Evolutionary conservation across 1,140 invertebrate genomes (phyloP).

Genomic region (Cyrtorhinus lividipennis): DNA sequence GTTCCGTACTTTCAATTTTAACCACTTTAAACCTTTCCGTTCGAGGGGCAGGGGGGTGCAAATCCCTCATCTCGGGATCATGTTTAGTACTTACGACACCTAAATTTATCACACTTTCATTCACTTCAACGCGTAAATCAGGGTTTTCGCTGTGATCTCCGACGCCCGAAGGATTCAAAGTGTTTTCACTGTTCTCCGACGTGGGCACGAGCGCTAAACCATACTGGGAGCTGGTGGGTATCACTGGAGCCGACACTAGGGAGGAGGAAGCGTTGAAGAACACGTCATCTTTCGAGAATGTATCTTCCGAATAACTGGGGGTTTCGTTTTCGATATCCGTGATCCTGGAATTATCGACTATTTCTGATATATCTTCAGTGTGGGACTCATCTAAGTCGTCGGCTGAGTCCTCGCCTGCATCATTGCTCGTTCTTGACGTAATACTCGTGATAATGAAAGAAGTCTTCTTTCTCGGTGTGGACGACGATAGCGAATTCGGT

Average conservation of each 20-base stretch:
- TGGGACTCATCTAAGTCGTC: constrained; percentile 89
- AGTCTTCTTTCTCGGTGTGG: constrained; percentile 49
- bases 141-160: constrained; percentile 34
- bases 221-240: constrained; percentile 69
- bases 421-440: constrained; percentile 61
- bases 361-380: constrained; percentile 58
- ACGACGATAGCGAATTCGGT: constrained; percentile 20
- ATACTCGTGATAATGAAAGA: constrained; percentile 89
- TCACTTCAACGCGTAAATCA: constrained; percentile 44
- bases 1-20: constrained; percentile 89
- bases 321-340: constrained; percentile 73
- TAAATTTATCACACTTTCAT: constrained; percentile 39
- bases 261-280: constrained; percentile 62
- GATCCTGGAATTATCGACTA: constrained; percentile 52
- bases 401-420: constrained; percentile 79
- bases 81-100: constrained; percentile 34
- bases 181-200: constrained; percentile 22
- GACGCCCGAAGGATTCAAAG: constrained; percentile 27
- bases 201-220: constrained; percentile 60
- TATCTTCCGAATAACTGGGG: constrained; percentile 69
- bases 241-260: constrained; percentile 60
- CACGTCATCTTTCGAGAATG: constrained; percentile 65
- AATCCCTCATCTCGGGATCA: constrained; percentile 48
- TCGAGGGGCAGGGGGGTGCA: constrained; percentile 49
- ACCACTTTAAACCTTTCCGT: constrained; percentile 89